Base-by-base conservation (phyloP, 2,113 vertebrate genomes). In the Proterorhinus semilunaris region DNA sequence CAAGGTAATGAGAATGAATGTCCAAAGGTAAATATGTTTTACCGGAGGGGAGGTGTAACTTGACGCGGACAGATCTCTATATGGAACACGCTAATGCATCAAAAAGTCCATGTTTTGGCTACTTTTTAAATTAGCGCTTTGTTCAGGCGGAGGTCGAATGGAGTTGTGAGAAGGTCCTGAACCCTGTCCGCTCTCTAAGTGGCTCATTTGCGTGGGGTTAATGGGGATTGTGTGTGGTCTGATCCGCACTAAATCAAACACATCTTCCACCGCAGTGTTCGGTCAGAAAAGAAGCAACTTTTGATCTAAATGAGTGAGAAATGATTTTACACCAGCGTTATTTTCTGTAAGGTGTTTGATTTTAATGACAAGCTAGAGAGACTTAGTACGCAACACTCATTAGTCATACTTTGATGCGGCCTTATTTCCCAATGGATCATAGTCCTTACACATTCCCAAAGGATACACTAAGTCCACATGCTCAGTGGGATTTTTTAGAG, bases 171-270 rank as follows among this genome's bases (percentile, higher is more conserved):
- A 66, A 50, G 67, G 55, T 76, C 54, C 5, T 47, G 62, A 68
- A 68, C 70, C 65, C 74, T 79, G 58, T 21, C 7, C 6, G 46
- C 1, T 13, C 59, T 8, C 52, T 77, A 71, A 57, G 66, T 62
- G 27, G 16, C 57, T 83, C 59, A 75, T 71, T 74, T 71, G 62
- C 71, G 68, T 43, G 15, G 8, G 55, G 72, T 74, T 78, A 80
- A 85, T 82, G 66, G 69, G 70, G 52, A 72, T 83, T 73, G 44
- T 36, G 27, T 36, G 27, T 36, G 27, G 27, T 36, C 27, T 36
- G 27, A 36, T 36, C 27, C 27, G 27, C 27, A 36, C 27, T 5
- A 36, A 36, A 36, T 36, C 3, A 36, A 36, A 36, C 27, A 36
- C 53, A 27, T 27, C 17, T 21, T 11, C 53, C 10, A 21, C 53